These are phyloP conservation scores for Drosophila imparisetae DNA, from an alignment of 2,888 invertebrate genomes.

Conservation along the genomic window DNA sequence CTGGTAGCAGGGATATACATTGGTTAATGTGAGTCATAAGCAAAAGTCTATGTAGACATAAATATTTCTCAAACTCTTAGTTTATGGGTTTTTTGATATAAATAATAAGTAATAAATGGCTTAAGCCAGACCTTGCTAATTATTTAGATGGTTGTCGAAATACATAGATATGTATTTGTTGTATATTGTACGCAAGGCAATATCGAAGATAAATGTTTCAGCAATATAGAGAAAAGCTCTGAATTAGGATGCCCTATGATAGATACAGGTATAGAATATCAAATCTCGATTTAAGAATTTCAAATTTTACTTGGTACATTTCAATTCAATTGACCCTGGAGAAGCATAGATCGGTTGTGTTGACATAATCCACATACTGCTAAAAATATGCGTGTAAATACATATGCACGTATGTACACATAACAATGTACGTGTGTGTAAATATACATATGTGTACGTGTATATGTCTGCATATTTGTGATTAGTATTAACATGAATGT, in stretches of 20 bases:
- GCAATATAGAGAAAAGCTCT: not conserved
- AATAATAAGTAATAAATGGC: not conserved
- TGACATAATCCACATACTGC: slow-evolving; percentile 15
- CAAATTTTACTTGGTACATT: slow-evolving; percentile 3
- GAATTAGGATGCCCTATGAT: not conserved
- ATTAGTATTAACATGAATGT: slow-evolving; percentile 35
- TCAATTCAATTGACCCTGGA: not conserved
- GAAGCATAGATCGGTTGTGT: slow-evolving; percentile 6
- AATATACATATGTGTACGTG: slow-evolving; percentile 35
- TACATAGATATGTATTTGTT: not conserved
- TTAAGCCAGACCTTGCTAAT: not conserved
- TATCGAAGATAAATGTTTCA: not conserved
- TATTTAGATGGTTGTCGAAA: not conserved
- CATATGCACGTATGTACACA: slow-evolving; percentile 36
- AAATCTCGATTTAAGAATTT: not conserved
- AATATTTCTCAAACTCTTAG: not conserved
- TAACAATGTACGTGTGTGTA: slow-evolving; percentile 30
- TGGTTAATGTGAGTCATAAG: not conserved
- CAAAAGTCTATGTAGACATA: not conserved
- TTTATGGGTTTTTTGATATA: not conserved
- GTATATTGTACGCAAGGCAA: not conserved
- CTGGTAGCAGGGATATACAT: not conserved
- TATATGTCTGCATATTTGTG: slow-evolving; percentile 47
- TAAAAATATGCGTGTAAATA: slow-evolving; percentile 15
- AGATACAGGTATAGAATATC: not conserved